These are phyloP conservation scores for Linepithema humile DNA, from an alignment of 1,140 invertebrate species.

Conservation along the genomic window DNA sequence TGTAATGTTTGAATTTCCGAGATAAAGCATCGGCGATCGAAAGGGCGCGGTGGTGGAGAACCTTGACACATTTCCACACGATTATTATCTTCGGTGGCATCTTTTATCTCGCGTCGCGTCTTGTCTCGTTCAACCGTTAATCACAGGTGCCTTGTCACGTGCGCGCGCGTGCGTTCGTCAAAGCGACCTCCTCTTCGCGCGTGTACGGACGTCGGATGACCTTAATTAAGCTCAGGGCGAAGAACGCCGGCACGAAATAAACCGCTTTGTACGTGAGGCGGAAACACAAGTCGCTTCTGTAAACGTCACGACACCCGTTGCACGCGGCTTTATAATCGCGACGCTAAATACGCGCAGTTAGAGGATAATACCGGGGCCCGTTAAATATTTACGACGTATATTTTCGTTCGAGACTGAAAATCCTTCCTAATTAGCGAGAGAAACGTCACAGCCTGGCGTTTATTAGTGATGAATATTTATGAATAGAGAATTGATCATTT, in stretches of 20 bases:
- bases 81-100: neutral
- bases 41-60: neutral
- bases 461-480: too few species aligned
- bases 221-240: constrained; percentile 65
- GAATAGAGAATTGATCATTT: neutral
- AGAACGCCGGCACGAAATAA: constrained; percentile 45
- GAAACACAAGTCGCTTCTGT: constrained; percentile 47
- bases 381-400: constrained; percentile 39
- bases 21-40: neutral
- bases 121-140: constrained; percentile 52
- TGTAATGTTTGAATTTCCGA: neutral
- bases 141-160: constrained; percentile 49
- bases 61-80: neutral
- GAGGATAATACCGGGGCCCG: constrained; percentile 22
- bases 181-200: constrained; percentile 26
- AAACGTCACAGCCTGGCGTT: neutral
- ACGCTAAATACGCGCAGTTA: constrained; percentile 48
- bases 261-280: constrained; percentile 56
- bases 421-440: neutral
- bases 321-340: constrained; percentile 49
- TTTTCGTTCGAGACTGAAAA: constrained; percentile 12
- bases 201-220: constrained; percentile 46
- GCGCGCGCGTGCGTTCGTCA: constrained; percentile 36
- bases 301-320: constrained; percentile 49
- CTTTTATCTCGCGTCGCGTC: constrained; percentile 58